Percentiles rank a stretch among this genome's conserved stretches.
Conservation (phyloP, 1,140 invertebrate genomes). For the Hermetia illucens region DNA sequence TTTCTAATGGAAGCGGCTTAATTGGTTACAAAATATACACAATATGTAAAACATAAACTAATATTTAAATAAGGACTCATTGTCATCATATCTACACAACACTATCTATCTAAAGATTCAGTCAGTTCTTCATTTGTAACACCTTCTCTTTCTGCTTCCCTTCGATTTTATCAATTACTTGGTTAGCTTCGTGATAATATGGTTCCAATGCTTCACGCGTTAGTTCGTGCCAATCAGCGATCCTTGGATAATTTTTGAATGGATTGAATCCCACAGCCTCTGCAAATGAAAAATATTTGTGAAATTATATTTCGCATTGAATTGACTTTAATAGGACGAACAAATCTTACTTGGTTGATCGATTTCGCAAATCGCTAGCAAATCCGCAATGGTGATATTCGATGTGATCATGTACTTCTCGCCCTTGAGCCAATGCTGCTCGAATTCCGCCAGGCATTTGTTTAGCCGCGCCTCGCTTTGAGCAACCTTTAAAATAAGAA, state of each 20-base stretch:
- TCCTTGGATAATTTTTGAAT: conserved; percentile 35
- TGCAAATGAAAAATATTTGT: conserved; percentile 15
- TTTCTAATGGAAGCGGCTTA: no score
- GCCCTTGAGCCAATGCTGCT: conserved; percentile 44
- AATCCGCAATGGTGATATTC: conserved; percentile 57
- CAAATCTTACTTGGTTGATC: conserved; percentile 53
- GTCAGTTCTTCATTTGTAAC: no score
- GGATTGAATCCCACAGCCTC: conserved; percentile 46
- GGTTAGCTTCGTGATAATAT: conserved; percentile 45
- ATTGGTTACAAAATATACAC: no score
- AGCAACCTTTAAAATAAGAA: no score
- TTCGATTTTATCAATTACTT: conserved; percentile 26
- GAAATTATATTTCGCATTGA: background rate
- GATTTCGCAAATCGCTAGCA: conserved; percentile 66
- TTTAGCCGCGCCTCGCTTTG: conserved; percentile 31
- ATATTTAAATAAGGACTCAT: no score
- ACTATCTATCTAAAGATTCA: no score
- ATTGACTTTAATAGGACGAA: background rate
- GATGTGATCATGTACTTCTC: conserved; percentile 53
- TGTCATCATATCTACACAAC: no score
- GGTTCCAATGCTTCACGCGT: conserved; percentile 42
- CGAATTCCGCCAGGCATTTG: conserved; percentile 39
- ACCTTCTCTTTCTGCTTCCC: no score
- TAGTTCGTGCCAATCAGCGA: conserved; percentile 46
- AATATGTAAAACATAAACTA: no score